phyloP scores from a whole-genome alignment of 2,888 invertebrate genomes.

The Yponomeuta sedellus region DNA sequence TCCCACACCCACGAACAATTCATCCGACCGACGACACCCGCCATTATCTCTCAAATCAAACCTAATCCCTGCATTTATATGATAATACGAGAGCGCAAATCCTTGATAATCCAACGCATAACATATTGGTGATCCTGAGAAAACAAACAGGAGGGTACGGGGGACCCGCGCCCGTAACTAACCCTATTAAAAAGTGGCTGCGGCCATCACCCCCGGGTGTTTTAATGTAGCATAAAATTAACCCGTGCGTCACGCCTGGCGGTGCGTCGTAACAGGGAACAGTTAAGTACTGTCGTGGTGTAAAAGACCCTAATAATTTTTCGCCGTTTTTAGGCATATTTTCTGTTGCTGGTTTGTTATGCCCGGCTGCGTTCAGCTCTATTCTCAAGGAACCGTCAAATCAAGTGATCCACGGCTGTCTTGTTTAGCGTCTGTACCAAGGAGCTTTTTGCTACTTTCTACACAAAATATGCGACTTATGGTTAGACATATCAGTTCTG shows the following conservation, averaged over 20 bases:
- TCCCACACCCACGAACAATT: constrained; percentile 1
- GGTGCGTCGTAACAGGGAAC: constrained; percentile 34
- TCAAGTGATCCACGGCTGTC: no score
- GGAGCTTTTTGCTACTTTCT: no score
- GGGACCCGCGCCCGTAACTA: constrained; percentile 60
- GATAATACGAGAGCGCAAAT: constrained; percentile 30
- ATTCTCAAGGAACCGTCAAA: not conserved
- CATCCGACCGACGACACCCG: not conserved
- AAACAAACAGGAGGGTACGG: constrained; percentile 37
- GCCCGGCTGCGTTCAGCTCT: not conserved
- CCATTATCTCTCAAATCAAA: not conserved
- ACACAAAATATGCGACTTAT: no score
- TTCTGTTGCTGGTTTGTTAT: not conserved
- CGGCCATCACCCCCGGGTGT: constrained; percentile 45
- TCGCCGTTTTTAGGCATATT: not conserved
- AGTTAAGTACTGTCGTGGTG: constrained; percentile 31
- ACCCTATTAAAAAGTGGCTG: constrained; percentile 69
- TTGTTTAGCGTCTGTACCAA: no score
- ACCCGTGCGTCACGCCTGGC: constrained; percentile 58
- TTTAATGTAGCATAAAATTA: constrained; percentile 76
- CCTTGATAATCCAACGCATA: constrained; percentile 45
- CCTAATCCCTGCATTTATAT: constrained; percentile 3
- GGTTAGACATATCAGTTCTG: no score
- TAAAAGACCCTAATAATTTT: constrained; percentile 8
- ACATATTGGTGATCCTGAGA: constrained; percentile 60